A percentile compares a stretch with the other conserved stretches of the same genome.
phyloP scores from a whole-genome alignment of 2,797 vertebrate species.

The Prionace glauca region DNA sequence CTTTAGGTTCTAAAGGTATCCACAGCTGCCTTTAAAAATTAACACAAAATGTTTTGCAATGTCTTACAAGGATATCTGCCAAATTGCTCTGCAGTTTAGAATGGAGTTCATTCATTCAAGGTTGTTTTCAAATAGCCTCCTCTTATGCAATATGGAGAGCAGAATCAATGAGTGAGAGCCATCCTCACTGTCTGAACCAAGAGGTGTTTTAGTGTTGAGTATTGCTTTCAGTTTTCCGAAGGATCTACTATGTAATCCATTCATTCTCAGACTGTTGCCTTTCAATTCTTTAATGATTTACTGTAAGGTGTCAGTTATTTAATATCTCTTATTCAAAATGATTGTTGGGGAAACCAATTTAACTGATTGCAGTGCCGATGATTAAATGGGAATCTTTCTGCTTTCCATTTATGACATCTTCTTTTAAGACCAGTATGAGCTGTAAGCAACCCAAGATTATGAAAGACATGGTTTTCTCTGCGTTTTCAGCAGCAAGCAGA shows the following conservation, averaged over 20 bases:
- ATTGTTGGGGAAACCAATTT: too few relatives aligned
- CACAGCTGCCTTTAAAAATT: neutral
- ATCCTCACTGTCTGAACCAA: neutral
- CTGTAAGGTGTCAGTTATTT: neutral
- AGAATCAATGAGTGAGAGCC: neutral
- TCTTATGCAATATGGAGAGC: neutral
- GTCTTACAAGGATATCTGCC: neutral
- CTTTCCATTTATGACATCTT: neutral
- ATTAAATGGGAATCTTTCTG: neutral
- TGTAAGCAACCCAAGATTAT: too few relatives aligned
- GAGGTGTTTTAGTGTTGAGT: neutral
- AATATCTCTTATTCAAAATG: neutral
- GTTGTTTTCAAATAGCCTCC: neutral
- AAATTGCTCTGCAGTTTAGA: neutral
- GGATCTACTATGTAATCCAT: neutral
- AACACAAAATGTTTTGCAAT: neutral
- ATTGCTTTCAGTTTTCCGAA: neutral
- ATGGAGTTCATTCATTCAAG: constrained; percentile 26
- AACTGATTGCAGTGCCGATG: neutral
- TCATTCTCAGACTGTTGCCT: neutral
- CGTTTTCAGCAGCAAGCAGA: neutral
- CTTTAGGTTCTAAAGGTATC: too few relatives aligned
- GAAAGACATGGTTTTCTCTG: neutral
- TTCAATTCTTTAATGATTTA: neutral
- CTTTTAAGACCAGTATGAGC: neutral